Base-by-base conservation (phyloP, 2,888 invertebrate genomes). In the Lomographa bimaculata region DNA sequence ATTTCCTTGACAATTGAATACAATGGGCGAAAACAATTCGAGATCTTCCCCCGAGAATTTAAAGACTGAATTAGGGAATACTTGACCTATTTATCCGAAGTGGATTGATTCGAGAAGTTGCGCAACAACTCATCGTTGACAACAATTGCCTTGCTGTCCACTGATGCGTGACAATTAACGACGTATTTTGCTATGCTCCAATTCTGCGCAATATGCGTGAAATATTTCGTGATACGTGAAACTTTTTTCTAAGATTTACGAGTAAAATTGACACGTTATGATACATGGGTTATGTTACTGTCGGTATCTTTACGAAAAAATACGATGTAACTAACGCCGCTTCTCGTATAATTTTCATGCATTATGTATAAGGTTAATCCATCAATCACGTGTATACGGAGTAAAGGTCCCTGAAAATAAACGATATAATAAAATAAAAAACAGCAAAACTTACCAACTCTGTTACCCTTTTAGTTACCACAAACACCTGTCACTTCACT, bases 1-100 rank as follows among this genome's bases (percentile, higher is more conserved):
- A 74, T 71, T 77, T 76, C 56, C 69, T 69, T 73, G 69, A 75
- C 71, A 73, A 74, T 71, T 64, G 66, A 69, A 60, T 62, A 68
- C 64, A 68, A 66, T 64, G 50, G 53, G 46, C 45, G 57, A 57
- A 54, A 54, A 62, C 59, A 64, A 62, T 59, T 49, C 46, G 27
- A 28, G 41, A 45, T 44, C 44, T 43, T 40, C 44, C 36, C 29
- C 7, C 3, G 21, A 34, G 44, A 38, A 46, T 50, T 41, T 40
- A 46, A 46, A 39, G 29, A 37, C 53, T 44, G 46, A 48, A 43
- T 54, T 49, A 50, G 39, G 42, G 25, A 50, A 52, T 36, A 41
- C 60, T 63, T 61, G 67, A 66, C 60, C 64, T 54, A 60, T 61
- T 61, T 62, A 54, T 34, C 52, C 41, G 40, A 35, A 50, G 43